Base-by-base conservation (phyloP, 2,888 invertebrate genomes). In the Gastracanthus pulcherrimus region DNA sequence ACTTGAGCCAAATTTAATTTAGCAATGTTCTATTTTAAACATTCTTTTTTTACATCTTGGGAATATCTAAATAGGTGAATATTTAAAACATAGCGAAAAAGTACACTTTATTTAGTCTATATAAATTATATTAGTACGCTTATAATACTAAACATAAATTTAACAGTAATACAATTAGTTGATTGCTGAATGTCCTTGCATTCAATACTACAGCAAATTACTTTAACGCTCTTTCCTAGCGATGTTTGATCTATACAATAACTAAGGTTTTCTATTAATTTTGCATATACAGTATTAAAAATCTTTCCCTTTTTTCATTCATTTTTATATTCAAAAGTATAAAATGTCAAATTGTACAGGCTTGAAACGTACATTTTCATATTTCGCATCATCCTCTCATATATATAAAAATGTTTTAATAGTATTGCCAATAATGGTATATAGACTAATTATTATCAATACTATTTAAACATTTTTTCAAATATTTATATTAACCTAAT, bases 301-400 rank as follows among this genome's bases (percentile, higher is more conserved):
- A 45, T 76, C 23, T 71, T 77, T 26, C 16, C 58, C 62, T 76
- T 64, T 72, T 71, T 62, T 67, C 48, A 31, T 1, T 51, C 64
- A 67, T 62, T 62, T 41, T 58, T 31, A 66, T 58, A 76, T 67
- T 31, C 66, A 66, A 76, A 64, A 72, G 34, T 79, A 79, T 23
- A 71, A 71, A 72, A 66, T 45, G 6, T 66, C 66, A 45, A 31
- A 23, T 62, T 26, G 29, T 23, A 19, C 58, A 45, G 13, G 34
- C 13, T 48, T 16, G n/a, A 5, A 23, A 78, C 2, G 3, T 26
- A 38, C 48, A 16, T 36, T 34, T 34, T 34, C 4, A 67, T 70
- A 48, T 11, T 67, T 55, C 23, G 19, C n/a, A 60, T 69, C 74
- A 29, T 26, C 66, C 41, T 69, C 6, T 69, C 64, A 62, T 58